A percentile compares a stretch with the other conserved stretches of the same genome.
Conservation (phyloP, 2,888 invertebrate genomes). For the Nymphalis urticae region DNA sequence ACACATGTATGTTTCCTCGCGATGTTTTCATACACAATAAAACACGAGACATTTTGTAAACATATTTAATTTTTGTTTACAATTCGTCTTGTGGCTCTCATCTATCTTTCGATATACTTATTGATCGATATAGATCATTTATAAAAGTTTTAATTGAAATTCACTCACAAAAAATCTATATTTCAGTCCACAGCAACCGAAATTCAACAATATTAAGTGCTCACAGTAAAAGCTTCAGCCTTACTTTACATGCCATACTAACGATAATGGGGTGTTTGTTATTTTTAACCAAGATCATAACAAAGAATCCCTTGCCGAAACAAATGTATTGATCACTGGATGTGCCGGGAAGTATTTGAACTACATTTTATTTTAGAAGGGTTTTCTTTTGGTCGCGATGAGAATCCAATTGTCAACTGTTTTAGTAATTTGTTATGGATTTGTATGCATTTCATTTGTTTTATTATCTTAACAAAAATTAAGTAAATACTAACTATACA, state of each 20-base stretch:
- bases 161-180: constrained; percentile 2
- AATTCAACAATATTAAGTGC: constrained; percentile 37
- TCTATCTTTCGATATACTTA: too few relatives aligned
- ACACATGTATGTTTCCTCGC: too few relatives aligned
- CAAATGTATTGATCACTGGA: constrained; percentile 40
- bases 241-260: constrained; percentile 21
- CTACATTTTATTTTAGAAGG: background rate
- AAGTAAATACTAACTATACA: too few relatives aligned
- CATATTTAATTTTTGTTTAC: too few relatives aligned
- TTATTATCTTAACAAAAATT: background rate
- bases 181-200: constrained; percentile 10
- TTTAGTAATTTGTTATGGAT: background rate
- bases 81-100: too few relatives aligned
- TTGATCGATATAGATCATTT: too few relatives aligned
- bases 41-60: too few relatives aligned
- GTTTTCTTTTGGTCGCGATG: background rate
- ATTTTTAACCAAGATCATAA: constrained; percentile 68
- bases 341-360: constrained; percentile 25
- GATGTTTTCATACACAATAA: too few relatives aligned
- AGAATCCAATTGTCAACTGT: too few relatives aligned
- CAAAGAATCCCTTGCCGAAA: constrained; percentile 47
- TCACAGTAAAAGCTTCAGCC: constrained; percentile 28
- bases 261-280: constrained; percentile 69
- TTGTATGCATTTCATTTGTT: background rate
- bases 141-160: too few relatives aligned